Evolutionary conservation across 1,140 invertebrate genomes (phyloP), one percentile per base, ranked within the genome.

Genomic region (Bacillus rossius): DNA sequence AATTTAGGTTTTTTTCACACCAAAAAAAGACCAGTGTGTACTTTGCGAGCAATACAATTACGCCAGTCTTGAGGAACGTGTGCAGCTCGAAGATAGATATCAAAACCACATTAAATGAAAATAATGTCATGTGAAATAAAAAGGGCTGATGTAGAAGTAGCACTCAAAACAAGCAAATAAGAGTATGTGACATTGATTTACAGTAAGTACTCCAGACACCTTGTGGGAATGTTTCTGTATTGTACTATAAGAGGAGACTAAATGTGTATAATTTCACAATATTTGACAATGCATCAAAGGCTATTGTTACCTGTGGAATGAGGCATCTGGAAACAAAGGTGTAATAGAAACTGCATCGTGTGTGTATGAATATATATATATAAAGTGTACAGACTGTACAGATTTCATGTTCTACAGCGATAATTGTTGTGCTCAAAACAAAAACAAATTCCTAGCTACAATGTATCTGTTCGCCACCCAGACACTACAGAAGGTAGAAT

Each of bases 221-320:
- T 19, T 22, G 25, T 16, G 22, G 29, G 38, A 29, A 57, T n/a
- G 49, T 62, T n/a, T 61, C 59, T 14, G 48, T 40, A 14, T 47
- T 56, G 38, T 62, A 50, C 37, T 62, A 62, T 45, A 61, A 61
- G 48, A 26, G 34, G 38, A 57, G 55, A 29, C 49, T 62, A 41
- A 19, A 45, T 37, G 52, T 54, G 16, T 62, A 61, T 34, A 62
- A 62, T 14, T 50, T 62, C 38, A 62, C 42, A 2, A 37, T 48
- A 16, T 59, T 34, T 37, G 37, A 60, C 20, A 8, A 47, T 5
- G 20, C 17, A 20, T 20, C 22, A 13, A 45, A 40, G 55, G 55
- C 5, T 26, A 29, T 37, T 60, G 55, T 20, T 60, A 49, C 38
- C 13, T 60, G 20, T 60, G 58, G 58, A 40, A 60, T 34, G 55